phyloP scores from a whole-genome alignment of 1,140 invertebrate species.

The Forficula auricularia region DNA sequence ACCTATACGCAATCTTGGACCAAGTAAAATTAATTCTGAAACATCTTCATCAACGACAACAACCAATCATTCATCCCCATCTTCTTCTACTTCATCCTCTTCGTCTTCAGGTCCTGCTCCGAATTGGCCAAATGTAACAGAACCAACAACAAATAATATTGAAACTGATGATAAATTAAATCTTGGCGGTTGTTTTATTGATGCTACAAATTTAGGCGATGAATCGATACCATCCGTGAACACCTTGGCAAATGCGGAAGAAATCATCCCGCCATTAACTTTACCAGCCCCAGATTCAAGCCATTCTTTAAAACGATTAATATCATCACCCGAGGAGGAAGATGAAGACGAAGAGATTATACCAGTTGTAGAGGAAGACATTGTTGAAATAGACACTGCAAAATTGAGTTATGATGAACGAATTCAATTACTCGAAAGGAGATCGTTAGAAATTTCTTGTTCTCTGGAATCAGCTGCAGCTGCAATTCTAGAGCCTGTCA shows the following conservation, averaged over 20 bases:
- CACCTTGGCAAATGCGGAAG: constrained; percentile 9
- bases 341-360: not conserved
- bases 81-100: constrained; percentile 8
- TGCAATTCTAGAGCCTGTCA: too few relatives aligned
- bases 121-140: constrained; percentile 19
- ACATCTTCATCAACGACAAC: constrained; percentile 9
- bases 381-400: not conserved
- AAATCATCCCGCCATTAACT: constrained; percentile 1
- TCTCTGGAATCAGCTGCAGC: too few relatives aligned
- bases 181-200: constrained; percentile 40
- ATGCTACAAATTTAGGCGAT: constrained; percentile 50
- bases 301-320: constrained; percentile 4
- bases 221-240: constrained; percentile 25
- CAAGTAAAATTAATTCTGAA: constrained; percentile 9
- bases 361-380: constrained; percentile 1
- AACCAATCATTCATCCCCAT: constrained; percentile 10
- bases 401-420: too few relatives aligned
- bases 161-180: constrained; percentile 22
- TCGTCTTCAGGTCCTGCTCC: constrained; percentile 11
- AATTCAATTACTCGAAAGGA: too few relatives aligned
- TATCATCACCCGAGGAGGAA: constrained; percentile 9
- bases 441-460: too few relatives aligned
- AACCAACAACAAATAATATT: constrained; percentile 16
- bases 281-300: constrained; percentile 11
- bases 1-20: constrained; percentile 12